These are phyloP conservation scores for Hippocampus abdominalis DNA, from an alignment of 2,113 vertebrate species.

Conservation along the genomic window DNA sequence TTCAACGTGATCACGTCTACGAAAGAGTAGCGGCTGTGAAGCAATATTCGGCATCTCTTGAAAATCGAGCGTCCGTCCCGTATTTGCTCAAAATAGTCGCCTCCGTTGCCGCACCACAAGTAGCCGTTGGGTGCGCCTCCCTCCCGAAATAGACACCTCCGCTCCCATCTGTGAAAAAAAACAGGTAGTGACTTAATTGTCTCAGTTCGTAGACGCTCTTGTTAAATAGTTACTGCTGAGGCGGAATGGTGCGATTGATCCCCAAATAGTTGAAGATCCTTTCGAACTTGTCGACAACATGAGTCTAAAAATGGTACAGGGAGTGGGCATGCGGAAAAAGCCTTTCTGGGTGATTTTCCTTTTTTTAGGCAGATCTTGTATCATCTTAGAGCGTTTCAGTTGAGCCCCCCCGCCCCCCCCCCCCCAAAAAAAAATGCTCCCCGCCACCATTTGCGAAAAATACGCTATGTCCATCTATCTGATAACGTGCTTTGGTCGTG, in stretches of 20 bases:
- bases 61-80: slow-evolving; percentile 18
- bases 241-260: too few species aligned
- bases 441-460: not conserved
- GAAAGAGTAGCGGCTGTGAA: slow-evolving; percentile 8
- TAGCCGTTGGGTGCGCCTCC: not conserved
- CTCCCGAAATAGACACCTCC: not conserved
- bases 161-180: not conserved
- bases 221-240: not conserved
- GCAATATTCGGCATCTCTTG: slow-evolving; percentile 21
- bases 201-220: not conserved
- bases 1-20: not conserved
- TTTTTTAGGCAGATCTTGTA: too few species aligned
- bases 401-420: too few species aligned
- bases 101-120: not conserved
- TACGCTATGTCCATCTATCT: not conserved
- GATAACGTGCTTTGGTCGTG: not conserved
- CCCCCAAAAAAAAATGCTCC: not conserved
- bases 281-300: too few species aligned
- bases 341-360: too few species aligned
- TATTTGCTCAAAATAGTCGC: slow-evolving; percentile 17
- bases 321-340: too few species aligned
- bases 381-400: not conserved
- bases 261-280: too few species aligned
- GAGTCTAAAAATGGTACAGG: too few species aligned
- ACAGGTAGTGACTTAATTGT: too few species aligned